Percentiles rank a stretch among this genome's conserved stretches.
phyloP scores from a whole-genome alignment of 2,888 invertebrate species.

The Gisinianus flammeolus region DNA sequence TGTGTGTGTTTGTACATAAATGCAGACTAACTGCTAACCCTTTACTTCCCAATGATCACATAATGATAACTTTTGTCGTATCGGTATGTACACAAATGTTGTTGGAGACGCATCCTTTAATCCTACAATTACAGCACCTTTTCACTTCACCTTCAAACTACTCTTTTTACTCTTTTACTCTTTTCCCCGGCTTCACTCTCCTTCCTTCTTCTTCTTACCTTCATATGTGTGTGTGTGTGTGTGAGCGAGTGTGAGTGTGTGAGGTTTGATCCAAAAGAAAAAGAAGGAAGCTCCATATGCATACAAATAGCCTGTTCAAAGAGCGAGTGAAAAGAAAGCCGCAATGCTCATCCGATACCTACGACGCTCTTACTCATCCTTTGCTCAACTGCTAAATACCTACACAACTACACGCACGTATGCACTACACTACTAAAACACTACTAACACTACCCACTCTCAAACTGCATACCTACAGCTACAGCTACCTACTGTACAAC shows the following conservation, averaged over 20 bases:
- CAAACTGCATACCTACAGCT: background rate
- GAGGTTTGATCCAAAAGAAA: background rate
- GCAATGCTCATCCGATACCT: slow-evolving; percentile 44
- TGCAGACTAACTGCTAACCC: no score
- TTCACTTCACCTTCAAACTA: background rate
- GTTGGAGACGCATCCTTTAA: background rate
- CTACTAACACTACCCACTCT: background rate
- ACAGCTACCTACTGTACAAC: background rate
- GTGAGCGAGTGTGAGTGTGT: background rate
- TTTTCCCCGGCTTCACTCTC: background rate
- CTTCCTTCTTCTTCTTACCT: no score
- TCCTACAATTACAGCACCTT: background rate
- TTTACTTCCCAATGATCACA: background rate
- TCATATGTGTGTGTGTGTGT: no score
- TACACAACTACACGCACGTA: background rate
- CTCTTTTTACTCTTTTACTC: background rate
- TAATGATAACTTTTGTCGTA: background rate
- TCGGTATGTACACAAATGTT: background rate
- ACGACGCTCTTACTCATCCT: slow-evolving; percentile 37
- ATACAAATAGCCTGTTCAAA: slow-evolving; percentile 43
- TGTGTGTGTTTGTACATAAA: no score
- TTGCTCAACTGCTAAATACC: background rate
- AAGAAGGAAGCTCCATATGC: slow-evolving; percentile 38
- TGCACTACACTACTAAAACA: no score
- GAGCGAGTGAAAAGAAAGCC: slow-evolving; percentile 31